Evolutionary conservation across 1,140 invertebrate species (phyloP), one percentile per base, ranked within the genome.

Genomic region (Saccostrea cuccullata): DNA sequence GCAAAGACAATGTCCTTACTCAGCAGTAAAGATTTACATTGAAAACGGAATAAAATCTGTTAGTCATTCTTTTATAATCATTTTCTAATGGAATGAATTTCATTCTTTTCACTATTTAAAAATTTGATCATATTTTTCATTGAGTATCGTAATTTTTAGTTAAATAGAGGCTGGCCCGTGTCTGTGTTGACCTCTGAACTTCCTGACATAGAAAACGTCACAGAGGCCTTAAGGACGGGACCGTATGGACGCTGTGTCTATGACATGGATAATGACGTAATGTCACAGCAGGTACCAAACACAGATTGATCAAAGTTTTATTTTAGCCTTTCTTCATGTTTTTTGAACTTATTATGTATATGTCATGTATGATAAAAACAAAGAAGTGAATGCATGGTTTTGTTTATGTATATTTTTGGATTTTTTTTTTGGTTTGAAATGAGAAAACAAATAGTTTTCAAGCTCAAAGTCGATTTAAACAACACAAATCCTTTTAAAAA

Each of bases 221-320:
- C 93, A 15, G 92, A 94, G 47, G 93, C 93, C 13, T 89, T 95
- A 58, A 89, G 90, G 77, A 93, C 89, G 6, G 93, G 94, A 55
- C 93, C 93, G 17, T 95, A 95, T 90, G 95, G 95, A 4, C 88
- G 91, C 82, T 95, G 95, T 94, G 95, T 95, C 0, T 95, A 95
- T 89, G 93, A 95, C 70, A 92, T 93, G 89, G 94, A 95, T 89
- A 95, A 95, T 91, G 95, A 95, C 90, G 95, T 95, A 20, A 93
- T 94, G 77, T 94, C 89, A 95, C 82, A 88, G 12, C 95, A 95
- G 92, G 94, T 94, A 87, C n/a, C 9, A 36, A 36, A 47, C 47
- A 47, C 47, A 47, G 47, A 6, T 47, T 47, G 47, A 47, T 47
- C 47, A 8, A 47, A 6, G 5, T 47, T 47, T 47, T 3, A 47